A percentile compares a stretch with the other conserved stretches of the same genome.
Evolutionary conservation across 2,797 vertebrate genomes (phyloP).

Genomic region (Arnoldichthys spilopterus): DNA sequence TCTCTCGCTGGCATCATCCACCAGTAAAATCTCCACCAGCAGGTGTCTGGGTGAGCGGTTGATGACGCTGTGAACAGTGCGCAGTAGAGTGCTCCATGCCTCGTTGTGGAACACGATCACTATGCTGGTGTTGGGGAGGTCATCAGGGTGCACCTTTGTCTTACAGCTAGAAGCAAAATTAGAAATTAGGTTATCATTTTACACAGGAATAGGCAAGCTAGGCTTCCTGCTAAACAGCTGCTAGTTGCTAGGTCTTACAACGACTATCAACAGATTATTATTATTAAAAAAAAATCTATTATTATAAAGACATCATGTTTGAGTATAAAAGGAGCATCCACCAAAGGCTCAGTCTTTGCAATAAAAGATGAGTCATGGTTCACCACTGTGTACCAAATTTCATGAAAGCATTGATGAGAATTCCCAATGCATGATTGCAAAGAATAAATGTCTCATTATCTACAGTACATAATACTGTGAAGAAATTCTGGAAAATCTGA

Average conservation of each 20-base stretch:
- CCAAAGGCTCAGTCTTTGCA: too few relatives aligned
- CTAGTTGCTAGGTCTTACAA: not conserved
- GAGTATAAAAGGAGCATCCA: too few relatives aligned
- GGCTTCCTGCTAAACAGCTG: not conserved
- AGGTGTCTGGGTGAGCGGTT: conserved; percentile 88
- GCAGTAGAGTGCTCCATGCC: conserved; percentile 95
- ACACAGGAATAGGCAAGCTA: not conserved
- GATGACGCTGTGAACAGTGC: conserved; percentile 92
- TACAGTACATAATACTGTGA: too few relatives aligned
- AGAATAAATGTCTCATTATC: too few relatives aligned
- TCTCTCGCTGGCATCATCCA: conserved; percentile 96
- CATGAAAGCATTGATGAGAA: too few relatives aligned
- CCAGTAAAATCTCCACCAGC: conserved; percentile 89
- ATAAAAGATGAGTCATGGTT: too few relatives aligned
- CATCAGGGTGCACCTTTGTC: conserved; percentile 88
- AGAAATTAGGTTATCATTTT: not conserved
- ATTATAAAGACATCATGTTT: too few relatives aligned
- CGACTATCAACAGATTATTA: too few relatives aligned
- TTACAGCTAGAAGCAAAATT: conserved; percentile 83
- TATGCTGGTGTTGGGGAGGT: conserved; percentile 94
- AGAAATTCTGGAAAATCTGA: too few relatives aligned
- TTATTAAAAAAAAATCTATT: too few relatives aligned
- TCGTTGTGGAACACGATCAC: conserved; percentile 99
- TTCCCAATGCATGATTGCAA: too few relatives aligned
- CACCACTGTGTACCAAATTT: too few relatives aligned